Conservation (phyloP, 1,140 invertebrate genomes). For the Cepaea nemoralis region DNA sequence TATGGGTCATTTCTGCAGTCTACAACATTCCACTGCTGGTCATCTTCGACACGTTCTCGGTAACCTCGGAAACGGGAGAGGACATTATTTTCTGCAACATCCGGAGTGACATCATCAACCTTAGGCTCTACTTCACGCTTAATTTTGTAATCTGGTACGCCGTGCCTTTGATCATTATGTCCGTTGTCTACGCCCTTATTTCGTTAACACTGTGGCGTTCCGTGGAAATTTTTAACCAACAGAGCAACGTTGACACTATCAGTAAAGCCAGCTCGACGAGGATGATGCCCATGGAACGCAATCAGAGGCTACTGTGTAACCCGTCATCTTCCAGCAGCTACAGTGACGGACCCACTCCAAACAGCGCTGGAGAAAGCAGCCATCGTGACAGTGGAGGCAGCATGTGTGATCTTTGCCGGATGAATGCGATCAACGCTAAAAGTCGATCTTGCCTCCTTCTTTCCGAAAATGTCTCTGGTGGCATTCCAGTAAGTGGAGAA, state of each 20-base stretch:
- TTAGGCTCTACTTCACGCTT: conserved; percentile 48
- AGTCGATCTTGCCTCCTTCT: neutral
- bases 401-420: neutral
- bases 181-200: conserved; percentile 87
- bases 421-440: neutral
- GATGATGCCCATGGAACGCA: neutral
- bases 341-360: neutral
- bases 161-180: conserved; percentile 84
- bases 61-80: neutral
- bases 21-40: conserved; percentile 60
- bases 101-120: conserved; percentile 38
- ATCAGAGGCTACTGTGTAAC: neutral
- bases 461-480: neutral
- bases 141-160: conserved; percentile 78
- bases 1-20: conserved; percentile 56
- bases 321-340: neutral
- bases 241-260: neutral
- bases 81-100: neutral
- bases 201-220: conserved; percentile 73
- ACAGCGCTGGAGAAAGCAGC: neutral
- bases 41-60: conserved; percentile 52
- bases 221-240: neutral
- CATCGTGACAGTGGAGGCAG: neutral
- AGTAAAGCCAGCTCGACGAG: neutral
- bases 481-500: neutral